Base-by-base conservation (phyloP, 2,797 vertebrate species). In the Discoglossus pictus region DNA sequence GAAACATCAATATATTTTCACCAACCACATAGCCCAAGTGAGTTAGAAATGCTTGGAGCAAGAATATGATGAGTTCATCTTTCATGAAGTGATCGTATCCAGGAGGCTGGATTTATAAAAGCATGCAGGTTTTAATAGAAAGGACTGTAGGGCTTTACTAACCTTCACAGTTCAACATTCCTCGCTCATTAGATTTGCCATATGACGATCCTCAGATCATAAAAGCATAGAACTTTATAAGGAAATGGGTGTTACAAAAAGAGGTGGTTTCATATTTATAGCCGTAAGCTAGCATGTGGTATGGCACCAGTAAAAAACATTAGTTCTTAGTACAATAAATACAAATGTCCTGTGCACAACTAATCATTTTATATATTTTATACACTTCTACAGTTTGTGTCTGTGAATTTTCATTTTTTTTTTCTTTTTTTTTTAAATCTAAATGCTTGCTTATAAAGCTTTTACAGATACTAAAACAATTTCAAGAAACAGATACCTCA, bases 201-300 rank as follows among this genome's bases (percentile, higher is more conserved):
- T 64, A 64, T 54, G 61, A 64, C 50, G 43, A 64, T 54, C 27
- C 39, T 54, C 54, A 54, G 39, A 54, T 54, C 39, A 64, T 54
- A 54, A 64, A 64, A 64, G 48, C 50, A 35, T 64, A 25, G 39
- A 35, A 64, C 54, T 54, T 54, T 64, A 54, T 64, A 64, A 44
- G 61, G 50, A 64, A 63, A 54, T 54, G 25, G 18, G 61, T 54
- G 50, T 54, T 39, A 53, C 24, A 44, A 54, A 54, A 54, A 64
- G 36, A 39, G 20, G 52, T 20, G 44, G 61, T 51, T 63, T 63
- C 61, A 42, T 63, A 63, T 63, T 63, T 31, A 63, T 63, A 42
- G 61, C 61, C 39, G 39, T 54, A 20, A 64, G 38, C 50, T 44
- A 53, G 25, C 50, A 64, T 54, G 54, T 64, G 61, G 50, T 42